Evolutionary conservation across 2,888 invertebrate genomes (phyloP), one percentile per base, ranked within the genome.

Genomic region (Silvanus unidentatus): DNA sequence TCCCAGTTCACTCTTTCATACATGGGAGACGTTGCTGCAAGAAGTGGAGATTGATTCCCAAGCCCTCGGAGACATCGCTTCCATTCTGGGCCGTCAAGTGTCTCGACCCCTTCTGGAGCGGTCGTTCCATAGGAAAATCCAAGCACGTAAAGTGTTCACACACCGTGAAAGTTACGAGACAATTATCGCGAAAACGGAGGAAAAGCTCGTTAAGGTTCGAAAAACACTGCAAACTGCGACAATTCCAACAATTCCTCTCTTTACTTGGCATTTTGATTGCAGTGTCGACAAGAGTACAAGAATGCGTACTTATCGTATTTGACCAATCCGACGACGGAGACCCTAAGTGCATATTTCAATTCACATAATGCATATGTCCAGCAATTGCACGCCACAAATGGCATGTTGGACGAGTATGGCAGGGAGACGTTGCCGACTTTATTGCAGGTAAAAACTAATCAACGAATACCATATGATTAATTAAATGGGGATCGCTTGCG

Each of bases 341-440:
- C 80, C 43, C 72, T 87, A 56, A 84, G 82, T 45, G 81, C 82
- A 44, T 93, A 94, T 73, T 86, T 92, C 68, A 92, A 93, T 68
- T 84, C 89, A 10, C 95, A 96, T 75, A 96, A 96, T 75, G 86
- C 86, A 53, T 95, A 95, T 74, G 86, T 96, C 50, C 89, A 93
- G 59, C 94, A 95, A 67, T 75, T 96, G 54, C 86, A 89, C 56
- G 91, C 94, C 37, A 91, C 93, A 55, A 96, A 96, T 69, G 90
- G 91, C 29, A 91, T 94, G 83, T 79, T 92, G 56, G 92, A 93
- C 60, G 86, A 88, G 65, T 96, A 92, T 73, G 84, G 90, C 66
- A 81, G 81, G 57, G 82, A 87, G 61, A 90, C 90, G 47, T 76
- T 96, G 63, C 95, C 95, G 2, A 85, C 87, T 57, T 79, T 95